A percentile compares a stretch with the other conserved stretches of the same genome.
Evolutionary conservation across 1,140 invertebrate genomes (phyloP).

Genomic region (Panagrolaimus sp.): DNA sequence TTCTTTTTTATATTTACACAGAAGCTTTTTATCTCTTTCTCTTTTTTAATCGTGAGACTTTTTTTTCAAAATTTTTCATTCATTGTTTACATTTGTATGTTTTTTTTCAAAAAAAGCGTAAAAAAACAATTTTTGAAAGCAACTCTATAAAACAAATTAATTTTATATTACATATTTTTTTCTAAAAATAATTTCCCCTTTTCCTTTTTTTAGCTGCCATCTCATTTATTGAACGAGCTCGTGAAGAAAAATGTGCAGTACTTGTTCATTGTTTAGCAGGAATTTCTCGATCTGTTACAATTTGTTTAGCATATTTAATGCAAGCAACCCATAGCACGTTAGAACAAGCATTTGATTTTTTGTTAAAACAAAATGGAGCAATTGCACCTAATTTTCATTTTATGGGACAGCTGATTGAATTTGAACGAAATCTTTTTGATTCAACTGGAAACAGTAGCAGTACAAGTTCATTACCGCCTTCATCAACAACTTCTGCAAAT

Average conservation of each 20-base stretch:
- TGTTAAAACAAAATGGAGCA: slow-evolving; percentile 81
- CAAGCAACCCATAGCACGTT: slow-evolving; percentile 67
- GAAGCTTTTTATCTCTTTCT: no score
- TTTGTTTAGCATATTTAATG: slow-evolving; percentile 92
- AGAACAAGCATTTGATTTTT: slow-evolving; percentile 86
- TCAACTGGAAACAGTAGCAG: neutral
- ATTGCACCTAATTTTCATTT: slow-evolving; percentile 91
- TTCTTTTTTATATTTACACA: slow-evolving; percentile 83
- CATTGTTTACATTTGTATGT: no score
- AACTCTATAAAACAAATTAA: no score
- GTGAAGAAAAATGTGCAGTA: slow-evolving; percentile 75
- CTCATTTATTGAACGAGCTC: slow-evolving; percentile 74
- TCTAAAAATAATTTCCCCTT: no score
- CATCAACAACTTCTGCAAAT: neutral
- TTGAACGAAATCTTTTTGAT: slow-evolving; percentile 65
- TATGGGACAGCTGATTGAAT: slow-evolving; percentile 86
- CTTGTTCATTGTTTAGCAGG: slow-evolving; percentile 91
- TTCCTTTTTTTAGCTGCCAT: slow-evolving; percentile 47
- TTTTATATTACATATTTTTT: no score
- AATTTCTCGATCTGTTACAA: slow-evolving; percentile 88
- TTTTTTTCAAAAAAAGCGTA: no score
- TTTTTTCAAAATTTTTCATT: no score
- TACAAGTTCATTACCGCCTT: slow-evolving; percentile 2
- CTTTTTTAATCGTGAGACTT: no score
- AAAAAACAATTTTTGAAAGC: no score